These are phyloP conservation scores for Macaca fascicularis DNA, from an alignment of 2,113 vertebrate genomes.

Conservation along the genomic window DNA sequence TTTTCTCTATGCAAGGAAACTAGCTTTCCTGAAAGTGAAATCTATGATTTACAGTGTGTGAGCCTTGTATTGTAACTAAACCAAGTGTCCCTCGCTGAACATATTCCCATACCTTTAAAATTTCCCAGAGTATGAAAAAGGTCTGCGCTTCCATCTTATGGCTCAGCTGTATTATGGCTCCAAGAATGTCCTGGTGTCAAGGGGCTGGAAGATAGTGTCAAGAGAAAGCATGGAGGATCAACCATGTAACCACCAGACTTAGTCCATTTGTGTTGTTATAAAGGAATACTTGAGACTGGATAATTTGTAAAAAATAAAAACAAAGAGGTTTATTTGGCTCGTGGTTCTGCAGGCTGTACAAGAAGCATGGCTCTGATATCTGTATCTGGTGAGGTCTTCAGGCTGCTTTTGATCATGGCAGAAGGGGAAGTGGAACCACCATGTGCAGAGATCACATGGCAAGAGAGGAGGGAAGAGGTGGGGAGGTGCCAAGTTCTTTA, in stretches of 20 bases:
- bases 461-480: background rate
- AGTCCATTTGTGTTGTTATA: background rate
- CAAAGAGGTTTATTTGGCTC: background rate
- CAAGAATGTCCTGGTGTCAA: background rate
- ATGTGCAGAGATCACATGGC: background rate
- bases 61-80: slow-evolving; percentile 7
- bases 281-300: background rate
- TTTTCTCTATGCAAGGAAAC: slow-evolving; percentile 28
- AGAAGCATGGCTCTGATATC: background rate
- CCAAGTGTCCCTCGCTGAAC: background rate
- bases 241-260: background rate
- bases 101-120: background rate
- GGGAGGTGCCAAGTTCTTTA: background rate
- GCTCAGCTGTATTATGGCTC: background rate
- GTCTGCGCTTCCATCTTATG: background rate
- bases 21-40: background rate
- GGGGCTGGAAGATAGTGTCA: background rate
- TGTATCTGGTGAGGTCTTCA: background rate
- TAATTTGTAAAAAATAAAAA: background rate
- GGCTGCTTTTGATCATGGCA: background rate
- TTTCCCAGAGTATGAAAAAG: background rate
- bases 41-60: background rate
- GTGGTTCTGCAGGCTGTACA: background rate
- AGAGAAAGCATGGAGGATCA: background rate
- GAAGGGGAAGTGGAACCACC: background rate